Evolutionary conservation across 2,888 invertebrate species (phyloP).

Genomic region (Calameuta idolon): DNA sequence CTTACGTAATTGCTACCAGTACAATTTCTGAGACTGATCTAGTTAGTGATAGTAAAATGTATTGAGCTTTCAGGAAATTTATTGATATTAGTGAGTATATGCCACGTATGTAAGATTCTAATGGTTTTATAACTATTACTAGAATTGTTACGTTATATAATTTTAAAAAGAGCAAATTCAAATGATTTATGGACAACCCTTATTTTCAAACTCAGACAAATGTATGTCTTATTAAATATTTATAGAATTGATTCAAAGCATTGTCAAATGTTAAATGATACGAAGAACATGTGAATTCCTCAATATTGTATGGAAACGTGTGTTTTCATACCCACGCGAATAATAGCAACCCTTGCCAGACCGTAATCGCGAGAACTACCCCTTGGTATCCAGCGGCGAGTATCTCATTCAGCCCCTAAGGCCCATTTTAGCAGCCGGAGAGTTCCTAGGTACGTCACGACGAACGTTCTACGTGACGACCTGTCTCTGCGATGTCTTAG

Average conservation of each 20-base stretch:
- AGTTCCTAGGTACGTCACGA: not conserved
- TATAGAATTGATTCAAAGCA: not conserved
- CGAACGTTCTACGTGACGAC: slow-evolving; percentile 30
- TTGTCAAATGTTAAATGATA: not conserved
- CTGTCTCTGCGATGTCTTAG: slow-evolving; percentile 4
- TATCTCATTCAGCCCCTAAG: not conserved
- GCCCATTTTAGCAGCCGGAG: not conserved
- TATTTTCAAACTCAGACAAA: not conserved
- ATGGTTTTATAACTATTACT: not conserved
- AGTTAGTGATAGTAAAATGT: not conserved
- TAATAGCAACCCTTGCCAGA: not conserved
- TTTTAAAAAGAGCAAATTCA: not conserved
- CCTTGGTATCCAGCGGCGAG: not conserved
- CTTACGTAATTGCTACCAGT: not conserved
- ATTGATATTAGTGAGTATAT: not conserved
- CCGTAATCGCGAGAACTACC: not conserved
- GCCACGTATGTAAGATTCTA: not conserved
- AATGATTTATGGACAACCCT: not conserved
- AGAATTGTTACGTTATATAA: not conserved
- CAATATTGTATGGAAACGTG: not conserved
- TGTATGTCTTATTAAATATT: not conserved
- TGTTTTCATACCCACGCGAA: not conserved
- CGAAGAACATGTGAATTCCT: not conserved
- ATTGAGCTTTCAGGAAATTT: not conserved
- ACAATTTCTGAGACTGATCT: not conserved